Percentiles rank a stretch among this genome's conserved stretches.
These are phyloP conservation scores for Grus americana DNA, from an alignment of 2,113 vertebrate species.

Conservation along the genomic window DNA sequence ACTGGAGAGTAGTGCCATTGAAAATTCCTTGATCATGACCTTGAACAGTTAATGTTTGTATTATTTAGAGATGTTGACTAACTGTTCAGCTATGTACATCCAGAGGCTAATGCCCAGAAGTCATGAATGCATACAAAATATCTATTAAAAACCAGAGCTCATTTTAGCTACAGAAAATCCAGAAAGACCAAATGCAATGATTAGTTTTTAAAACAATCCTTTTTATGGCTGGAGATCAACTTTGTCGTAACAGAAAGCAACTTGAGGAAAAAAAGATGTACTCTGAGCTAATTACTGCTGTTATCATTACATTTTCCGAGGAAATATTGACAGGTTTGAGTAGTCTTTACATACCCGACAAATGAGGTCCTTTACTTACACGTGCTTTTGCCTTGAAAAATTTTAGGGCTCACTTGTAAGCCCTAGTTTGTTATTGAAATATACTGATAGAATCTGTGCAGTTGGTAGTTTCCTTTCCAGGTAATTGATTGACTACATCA, in stretches of 20 bases:
- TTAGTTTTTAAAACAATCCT: background rate
- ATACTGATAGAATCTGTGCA: slow-evolving; percentile 42
- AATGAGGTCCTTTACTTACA: slow-evolving; percentile 49
- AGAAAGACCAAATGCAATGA: background rate
- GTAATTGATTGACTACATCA: background rate
- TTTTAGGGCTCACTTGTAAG: background rate
- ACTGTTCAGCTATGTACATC: background rate
- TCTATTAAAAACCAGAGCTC: background rate
- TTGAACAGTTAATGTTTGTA: background rate
- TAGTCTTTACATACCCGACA: background rate
- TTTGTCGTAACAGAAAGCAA: background rate
- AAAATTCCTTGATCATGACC: background rate
- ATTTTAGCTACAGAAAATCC: background rate
- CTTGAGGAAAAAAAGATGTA: background rate
- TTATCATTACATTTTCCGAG: background rate
- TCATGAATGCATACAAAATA: background rate
- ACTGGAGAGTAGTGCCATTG: background rate
- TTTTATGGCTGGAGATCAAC: background rate
- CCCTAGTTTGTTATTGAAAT: slow-evolving; percentile 34
- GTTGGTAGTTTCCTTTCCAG: slow-evolving; percentile 13
- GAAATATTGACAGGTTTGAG: background rate
- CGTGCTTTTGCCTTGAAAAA: background rate
- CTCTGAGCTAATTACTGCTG: background rate
- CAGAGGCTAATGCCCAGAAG: background rate
- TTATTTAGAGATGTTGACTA: background rate